These are phyloP conservation scores for Molothrus aeneus DNA, from an alignment of 2,797 vertebrate species.

Conservation along the genomic window DNA sequence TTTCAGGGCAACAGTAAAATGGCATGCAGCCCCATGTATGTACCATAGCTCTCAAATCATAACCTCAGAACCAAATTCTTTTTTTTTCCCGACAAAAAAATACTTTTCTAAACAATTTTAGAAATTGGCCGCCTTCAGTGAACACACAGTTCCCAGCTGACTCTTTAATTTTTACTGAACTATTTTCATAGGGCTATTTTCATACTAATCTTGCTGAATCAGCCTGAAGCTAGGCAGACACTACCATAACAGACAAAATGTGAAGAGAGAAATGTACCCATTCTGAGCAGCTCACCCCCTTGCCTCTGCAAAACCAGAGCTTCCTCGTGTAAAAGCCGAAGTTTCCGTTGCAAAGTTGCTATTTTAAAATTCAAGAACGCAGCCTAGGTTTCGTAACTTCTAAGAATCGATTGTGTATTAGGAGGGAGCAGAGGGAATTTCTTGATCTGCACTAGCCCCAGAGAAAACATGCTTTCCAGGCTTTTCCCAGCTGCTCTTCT, in stretches of 20 bases:
- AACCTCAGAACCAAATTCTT: background rate
- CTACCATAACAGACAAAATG: background rate
- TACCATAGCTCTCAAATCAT: background rate
- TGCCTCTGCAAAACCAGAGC: background rate
- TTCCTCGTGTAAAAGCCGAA: background rate
- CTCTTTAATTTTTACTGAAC: background rate
- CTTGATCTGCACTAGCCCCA: background rate
- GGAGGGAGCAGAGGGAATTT: background rate
- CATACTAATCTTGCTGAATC: background rate
- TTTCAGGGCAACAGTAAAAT: background rate
- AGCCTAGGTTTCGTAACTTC: background rate
- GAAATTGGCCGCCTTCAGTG: background rate
- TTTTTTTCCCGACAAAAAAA: rapidly evolving
- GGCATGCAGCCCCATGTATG: background rate
- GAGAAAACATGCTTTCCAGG: background rate
- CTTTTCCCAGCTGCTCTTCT: background rate
- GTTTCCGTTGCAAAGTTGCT: background rate
- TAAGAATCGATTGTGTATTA: background rate
- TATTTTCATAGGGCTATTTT: background rate
- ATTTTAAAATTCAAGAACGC: background rate
- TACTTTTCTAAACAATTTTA: background rate
- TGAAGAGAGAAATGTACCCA: rapidly evolving
- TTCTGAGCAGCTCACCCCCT: background rate
- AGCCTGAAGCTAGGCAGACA: background rate
- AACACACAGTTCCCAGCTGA: background rate